Evolutionary conservation across 2,797 vertebrate species (phyloP).

Genomic region (Nannoperca australis): DNA sequence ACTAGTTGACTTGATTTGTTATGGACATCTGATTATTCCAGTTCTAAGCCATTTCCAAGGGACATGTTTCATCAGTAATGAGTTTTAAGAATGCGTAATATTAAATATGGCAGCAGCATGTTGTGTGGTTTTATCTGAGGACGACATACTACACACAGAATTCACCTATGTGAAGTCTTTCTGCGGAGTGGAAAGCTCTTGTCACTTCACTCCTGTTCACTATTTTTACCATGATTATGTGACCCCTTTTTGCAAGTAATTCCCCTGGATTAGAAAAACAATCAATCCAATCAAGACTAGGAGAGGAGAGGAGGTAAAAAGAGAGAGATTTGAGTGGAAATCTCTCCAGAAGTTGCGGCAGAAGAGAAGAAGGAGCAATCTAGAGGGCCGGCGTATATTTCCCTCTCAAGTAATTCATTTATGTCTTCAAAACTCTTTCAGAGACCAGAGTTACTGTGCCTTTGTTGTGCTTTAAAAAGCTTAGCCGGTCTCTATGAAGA

Average conservation of each 20-base stretch:
- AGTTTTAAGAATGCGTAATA: neutral
- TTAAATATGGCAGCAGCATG: neutral
- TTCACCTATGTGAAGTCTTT: conserved; percentile 38
- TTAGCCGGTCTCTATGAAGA: conserved; percentile 85
- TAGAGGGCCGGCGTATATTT: conserved; percentile 80
- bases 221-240: conserved; percentile 72
- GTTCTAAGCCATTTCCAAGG: conserved; percentile 3
- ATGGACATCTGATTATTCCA: neutral
- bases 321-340: conserved; percentile 80
- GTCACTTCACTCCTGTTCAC: conserved; percentile 62
- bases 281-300: conserved; percentile 85
- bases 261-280: conserved; percentile 87
- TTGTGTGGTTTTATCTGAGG: conserved; percentile 21
- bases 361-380: conserved; percentile 71
- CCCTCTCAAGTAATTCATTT: conserved; percentile 88
- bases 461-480: conserved; percentile 83
- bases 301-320: conserved; percentile 26
- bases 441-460: conserved; percentile 86
- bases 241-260: conserved; percentile 83
- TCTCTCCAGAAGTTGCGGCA: conserved; percentile 79
- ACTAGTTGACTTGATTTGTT: neutral
- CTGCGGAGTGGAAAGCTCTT: conserved; percentile 20
- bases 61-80: neutral
- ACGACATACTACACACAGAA: neutral
- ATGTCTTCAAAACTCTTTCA: conserved; percentile 86